These are phyloP conservation scores for Ennomos quercinarius DNA, from an alignment of 2,888 invertebrate species.

Conservation along the genomic window DNA sequence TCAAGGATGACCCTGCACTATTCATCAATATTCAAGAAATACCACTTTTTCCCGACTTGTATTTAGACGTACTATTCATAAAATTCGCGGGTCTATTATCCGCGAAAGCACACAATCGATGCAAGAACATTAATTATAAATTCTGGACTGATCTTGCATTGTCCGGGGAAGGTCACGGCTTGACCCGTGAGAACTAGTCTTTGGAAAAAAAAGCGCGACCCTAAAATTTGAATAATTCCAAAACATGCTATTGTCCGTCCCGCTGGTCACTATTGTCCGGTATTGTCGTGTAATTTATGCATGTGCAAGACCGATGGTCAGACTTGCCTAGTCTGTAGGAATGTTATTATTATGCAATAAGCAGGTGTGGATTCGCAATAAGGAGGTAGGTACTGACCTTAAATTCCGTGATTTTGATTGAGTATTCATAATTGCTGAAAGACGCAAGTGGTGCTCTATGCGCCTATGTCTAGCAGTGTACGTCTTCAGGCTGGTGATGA, in stretches of 20 bases:
- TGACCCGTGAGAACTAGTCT: constrained; percentile 82
- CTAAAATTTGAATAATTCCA: constrained; percentile 84
- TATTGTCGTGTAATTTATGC: constrained; percentile 73
- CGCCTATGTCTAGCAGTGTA: neutral
- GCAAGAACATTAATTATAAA: constrained; percentile 81
- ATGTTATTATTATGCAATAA: constrained; percentile 77
- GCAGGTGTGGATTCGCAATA: constrained; percentile 70
- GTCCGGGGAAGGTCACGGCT: constrained; percentile 77
- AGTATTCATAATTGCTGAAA: no score
- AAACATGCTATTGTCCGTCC: constrained; percentile 62
- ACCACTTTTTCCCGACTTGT: constrained; percentile 72
- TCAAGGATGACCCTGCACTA: constrained; percentile 60
- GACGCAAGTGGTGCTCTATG: neutral
- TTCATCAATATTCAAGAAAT: constrained; percentile 82
- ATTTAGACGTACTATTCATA: constrained; percentile 52
- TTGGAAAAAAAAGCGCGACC: constrained; percentile 69
- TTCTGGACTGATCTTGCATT: constrained; percentile 72
- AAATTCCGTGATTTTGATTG: constrained; percentile 44
- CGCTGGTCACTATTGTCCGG: constrained; percentile 24
- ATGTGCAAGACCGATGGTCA: constrained; percentile 33
- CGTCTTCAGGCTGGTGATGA: neutral
- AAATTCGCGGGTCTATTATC: constrained; percentile 69
- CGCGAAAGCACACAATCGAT: constrained; percentile 74
- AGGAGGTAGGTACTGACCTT: constrained; percentile 69
- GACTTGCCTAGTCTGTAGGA: constrained; percentile 49